These are phyloP conservation scores for Protonemura montana DNA, from an alignment of 2,888 invertebrate genomes.

Conservation along the genomic window DNA sequence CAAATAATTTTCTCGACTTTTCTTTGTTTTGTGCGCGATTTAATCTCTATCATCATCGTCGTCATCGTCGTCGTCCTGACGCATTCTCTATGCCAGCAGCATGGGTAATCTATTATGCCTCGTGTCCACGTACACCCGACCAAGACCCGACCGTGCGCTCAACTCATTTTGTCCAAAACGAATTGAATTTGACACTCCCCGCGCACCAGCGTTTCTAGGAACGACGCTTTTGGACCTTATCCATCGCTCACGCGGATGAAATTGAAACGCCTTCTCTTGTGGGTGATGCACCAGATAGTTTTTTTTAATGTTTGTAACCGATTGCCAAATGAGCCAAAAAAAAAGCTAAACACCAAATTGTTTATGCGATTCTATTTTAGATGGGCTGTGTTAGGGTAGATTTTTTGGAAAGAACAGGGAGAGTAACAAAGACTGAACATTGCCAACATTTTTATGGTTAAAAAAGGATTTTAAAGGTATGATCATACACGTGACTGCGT, in stretches of 20 bases:
- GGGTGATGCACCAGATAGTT: background rate
- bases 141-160: background rate
- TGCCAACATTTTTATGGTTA: no score
- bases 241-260: background rate
- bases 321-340: no score
- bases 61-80: background rate
- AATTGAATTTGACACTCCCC: conserved; percentile 27
- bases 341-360: no score
- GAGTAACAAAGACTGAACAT: no score
- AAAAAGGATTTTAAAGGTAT: no score
- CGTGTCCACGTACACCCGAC: background rate
- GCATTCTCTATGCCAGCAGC: background rate
- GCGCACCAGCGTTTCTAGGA: background rate
- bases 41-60: conserved; percentile 7
- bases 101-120: background rate
- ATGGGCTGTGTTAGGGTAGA: no score
- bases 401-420: no score
- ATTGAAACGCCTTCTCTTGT: background rate
- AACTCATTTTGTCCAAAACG: conserved; percentile 27
- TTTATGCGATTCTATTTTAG: no score
- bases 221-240: conserved; percentile 1
- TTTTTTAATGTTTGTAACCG: no score
- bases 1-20: background rate
- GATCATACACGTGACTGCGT: no score
- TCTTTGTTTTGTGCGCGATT: background rate